These are phyloP conservation scores for Ctenopoma kingsleyae DNA, from an alignment of 2,797 vertebrate genomes.

Conservation along the genomic window DNA sequence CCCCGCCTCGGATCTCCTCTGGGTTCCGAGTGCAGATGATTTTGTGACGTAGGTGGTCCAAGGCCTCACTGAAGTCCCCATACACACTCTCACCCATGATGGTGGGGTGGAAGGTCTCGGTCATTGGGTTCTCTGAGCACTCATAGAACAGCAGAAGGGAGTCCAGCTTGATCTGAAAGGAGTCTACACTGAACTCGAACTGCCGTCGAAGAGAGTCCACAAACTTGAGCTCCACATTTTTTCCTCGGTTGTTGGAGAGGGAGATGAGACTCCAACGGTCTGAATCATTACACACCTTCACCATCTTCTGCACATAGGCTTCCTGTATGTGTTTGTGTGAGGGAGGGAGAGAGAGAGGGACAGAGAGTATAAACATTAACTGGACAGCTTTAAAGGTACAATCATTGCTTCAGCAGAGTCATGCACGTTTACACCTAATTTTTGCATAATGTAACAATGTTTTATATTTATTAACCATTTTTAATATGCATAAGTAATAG, in stretches of 20 bases:
- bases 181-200: slow-evolving; percentile 99
- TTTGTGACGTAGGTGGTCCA: slow-evolving; percentile 97
- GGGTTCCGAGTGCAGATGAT: slow-evolving; percentile 97
- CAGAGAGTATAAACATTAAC: slow-evolving; percentile 16
- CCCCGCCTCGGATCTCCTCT: slow-evolving; percentile 97
- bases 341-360: background rate
- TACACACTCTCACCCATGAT: slow-evolving; percentile 97
- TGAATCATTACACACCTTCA: slow-evolving; percentile 98
- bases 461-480: background rate
- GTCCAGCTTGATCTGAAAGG: slow-evolving; percentile 98
- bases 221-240: slow-evolving; percentile 99
- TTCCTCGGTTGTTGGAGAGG: slow-evolving; percentile 98
- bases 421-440: background rate
- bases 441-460: background rate
- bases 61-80: slow-evolving; percentile 93
- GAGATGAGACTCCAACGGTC: slow-evolving; percentile 99
- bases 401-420: background rate
- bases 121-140: slow-evolving; percentile 98
- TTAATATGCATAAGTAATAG: background rate
- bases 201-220: slow-evolving; percentile 97
- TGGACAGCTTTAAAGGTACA: slow-evolving; percentile 6
- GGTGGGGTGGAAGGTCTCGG: slow-evolving; percentile 96
- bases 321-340: slow-evolving; percentile 77
- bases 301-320: slow-evolving; percentile 99
- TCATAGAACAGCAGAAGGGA: slow-evolving; percentile 98